Evolutionary conservation across 1,140 invertebrate species (phyloP), one percentile per base, ranked within the genome.

Genomic region (Aphelenchoides avenae): DNA sequence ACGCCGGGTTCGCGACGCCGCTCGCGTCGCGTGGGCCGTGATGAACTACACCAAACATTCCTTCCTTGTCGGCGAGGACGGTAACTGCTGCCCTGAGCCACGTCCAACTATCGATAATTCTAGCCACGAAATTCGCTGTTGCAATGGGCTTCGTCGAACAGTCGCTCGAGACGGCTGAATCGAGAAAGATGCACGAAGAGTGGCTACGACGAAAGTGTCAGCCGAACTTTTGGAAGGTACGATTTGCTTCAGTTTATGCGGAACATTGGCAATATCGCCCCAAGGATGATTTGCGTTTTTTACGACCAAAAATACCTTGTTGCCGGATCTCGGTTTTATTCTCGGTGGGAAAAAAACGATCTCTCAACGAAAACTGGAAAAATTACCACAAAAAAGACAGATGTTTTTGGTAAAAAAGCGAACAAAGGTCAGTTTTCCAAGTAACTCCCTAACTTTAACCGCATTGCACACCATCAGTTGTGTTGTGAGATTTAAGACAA

Each of bases 151-250:
- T 96, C 71, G 78, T 80, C 42, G 83, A 86, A 63, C 86, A 90
- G 78, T 83, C 84, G 36, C 77, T 98, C 20, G 78, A 82, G 5
- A 94, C 91, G 0, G 75, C 83, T 31, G 78, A 82, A 34, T 95
- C 92, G 1, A 78, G 74, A 42, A 52, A 82, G 20, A 81, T 87
- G 56, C 91, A 87, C 84, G 69, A 80, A 46, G 68, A 85, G 7
- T 98, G 95, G 94, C 85, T 82, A 64, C 66, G 79, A 1, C 81
- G 84, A 9, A 84, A 85, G 43, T 99, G 95, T 78, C 95, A 98
- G 78, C 94, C 94, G 0, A 99, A 99, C 80, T 97, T 86, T 80
- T 92, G 94, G 89, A 83, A 82, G 81, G 89, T 89, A 82, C n/a
- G 15, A 13, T 9, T 3, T 29, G 11, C 5, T 5, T 13, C 4